Evolutionary conservation across 2,888 invertebrate genomes (phyloP).

Genomic region (Philonicus albiceps): DNA sequence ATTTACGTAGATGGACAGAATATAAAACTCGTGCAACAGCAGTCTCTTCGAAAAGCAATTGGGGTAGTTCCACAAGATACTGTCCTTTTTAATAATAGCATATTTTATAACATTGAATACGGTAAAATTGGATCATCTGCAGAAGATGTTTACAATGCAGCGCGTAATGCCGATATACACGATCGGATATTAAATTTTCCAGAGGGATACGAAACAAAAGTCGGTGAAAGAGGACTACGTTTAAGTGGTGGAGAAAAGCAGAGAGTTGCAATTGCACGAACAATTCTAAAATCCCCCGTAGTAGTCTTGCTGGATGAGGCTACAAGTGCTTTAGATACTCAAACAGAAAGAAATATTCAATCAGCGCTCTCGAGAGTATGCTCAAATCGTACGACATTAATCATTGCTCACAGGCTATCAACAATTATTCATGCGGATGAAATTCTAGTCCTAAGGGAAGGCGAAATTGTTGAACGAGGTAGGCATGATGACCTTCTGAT

Average conservation of each 20-base stretch:
- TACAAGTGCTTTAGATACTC: conserved; percentile 93
- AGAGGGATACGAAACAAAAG: conserved; percentile 85
- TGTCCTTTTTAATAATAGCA: conserved; percentile 91
- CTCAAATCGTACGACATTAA: conserved; percentile 87
- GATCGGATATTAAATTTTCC: conserved; percentile 91
- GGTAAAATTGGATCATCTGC: conserved; percentile 81
- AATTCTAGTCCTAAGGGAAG: conserved; percentile 91
- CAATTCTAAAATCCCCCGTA: conserved; percentile 88
- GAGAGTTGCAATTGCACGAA: conserved; percentile 94
- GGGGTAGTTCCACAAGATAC: conserved; percentile 98
- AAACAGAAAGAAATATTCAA: conserved; percentile 94
- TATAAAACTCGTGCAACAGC: conserved; percentile 83
- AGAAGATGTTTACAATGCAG: conserved; percentile 86
- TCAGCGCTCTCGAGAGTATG: conserved; percentile 87
- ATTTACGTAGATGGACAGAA: conserved; percentile 91
- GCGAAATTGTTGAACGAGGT: conserved; percentile 90
- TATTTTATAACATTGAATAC: conserved; percentile 95
- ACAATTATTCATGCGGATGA: conserved; percentile 95
- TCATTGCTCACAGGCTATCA: conserved; percentile 93
- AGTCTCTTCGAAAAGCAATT: conserved; percentile 82
- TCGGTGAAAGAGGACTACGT: conserved; percentile 94
- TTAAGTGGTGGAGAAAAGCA: conserved; percentile 98
- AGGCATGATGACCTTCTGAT: conserved; percentile 76
- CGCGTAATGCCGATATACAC: conserved; percentile 93
- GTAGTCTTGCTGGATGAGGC: conserved; percentile 95